These are phyloP conservation scores for Agrypnia vestita DNA, from an alignment of 1,140 invertebrate species.

Conservation along the genomic window DNA sequence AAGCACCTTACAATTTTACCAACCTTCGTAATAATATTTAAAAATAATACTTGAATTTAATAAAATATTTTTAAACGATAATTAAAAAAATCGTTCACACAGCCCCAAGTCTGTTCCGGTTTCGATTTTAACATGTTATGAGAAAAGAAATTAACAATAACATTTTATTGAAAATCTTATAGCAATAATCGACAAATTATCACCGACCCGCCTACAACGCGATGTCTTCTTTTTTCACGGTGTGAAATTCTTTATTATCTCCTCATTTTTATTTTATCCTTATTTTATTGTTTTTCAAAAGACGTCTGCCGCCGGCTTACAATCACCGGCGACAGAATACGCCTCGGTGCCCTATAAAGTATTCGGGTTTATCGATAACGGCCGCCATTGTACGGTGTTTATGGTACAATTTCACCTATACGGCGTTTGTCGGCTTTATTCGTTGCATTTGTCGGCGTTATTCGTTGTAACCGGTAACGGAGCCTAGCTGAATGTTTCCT, in stretches of 20 bases:
- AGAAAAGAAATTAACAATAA: too few species aligned
- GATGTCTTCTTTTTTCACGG: background rate
- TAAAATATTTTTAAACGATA: too few species aligned
- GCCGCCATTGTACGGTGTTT: slow-evolving; percentile 54
- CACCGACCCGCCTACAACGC: background rate
- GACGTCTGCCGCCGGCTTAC: background rate
- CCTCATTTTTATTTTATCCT: background rate
- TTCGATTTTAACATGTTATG: too few species aligned
- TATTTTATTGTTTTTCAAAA: slow-evolving; percentile 1
- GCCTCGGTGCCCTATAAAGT: slow-evolving; percentile 48
- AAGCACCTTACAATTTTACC: too few species aligned
- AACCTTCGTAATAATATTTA: too few species aligned
- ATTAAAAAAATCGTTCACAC: too few species aligned
- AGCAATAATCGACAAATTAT: background rate
- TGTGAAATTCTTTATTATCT: background rate
- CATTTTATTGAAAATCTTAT: too few species aligned
- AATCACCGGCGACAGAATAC: too few species aligned
- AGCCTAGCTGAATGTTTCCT: background rate
- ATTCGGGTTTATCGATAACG: slow-evolving; percentile 46
- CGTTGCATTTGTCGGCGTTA: slow-evolving; percentile 51
- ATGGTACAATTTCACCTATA: slow-evolving; percentile 51
- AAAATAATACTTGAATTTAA: too few species aligned
- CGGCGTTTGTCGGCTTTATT: slow-evolving; percentile 18
- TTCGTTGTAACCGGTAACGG: slow-evolving; percentile 6
- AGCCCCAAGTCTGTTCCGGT: too few species aligned